These are phyloP conservation scores for Antrozous pallidus DNA, from an alignment of 2,797 vertebrate species.

Conservation along the genomic window DNA sequence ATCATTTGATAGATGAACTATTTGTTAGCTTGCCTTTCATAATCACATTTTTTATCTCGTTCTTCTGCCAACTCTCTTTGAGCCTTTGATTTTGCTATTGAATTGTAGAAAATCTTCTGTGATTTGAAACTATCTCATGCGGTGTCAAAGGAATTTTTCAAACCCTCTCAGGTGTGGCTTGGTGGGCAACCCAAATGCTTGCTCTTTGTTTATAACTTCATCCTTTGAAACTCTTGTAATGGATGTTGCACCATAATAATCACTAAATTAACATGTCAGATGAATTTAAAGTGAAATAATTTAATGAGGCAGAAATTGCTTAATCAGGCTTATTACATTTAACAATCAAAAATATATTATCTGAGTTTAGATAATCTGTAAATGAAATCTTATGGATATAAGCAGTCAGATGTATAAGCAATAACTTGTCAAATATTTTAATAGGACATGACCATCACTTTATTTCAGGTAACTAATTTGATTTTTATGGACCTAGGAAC, in stretches of 20 bases:
- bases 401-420: not conserved
- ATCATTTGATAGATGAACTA: constrained; percentile 23
- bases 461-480: not conserved
- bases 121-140: constrained; percentile 49
- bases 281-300: constrained; percentile 36
- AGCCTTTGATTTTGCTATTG: constrained; percentile 50
- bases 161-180: constrained; percentile 22
- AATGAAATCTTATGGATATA: not conserved
- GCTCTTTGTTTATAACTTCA: constrained; percentile 26
- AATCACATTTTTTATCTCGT: constrained; percentile 33
- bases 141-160: not conserved
- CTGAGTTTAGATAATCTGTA: constrained; percentile 17
- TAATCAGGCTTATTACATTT: constrained; percentile 14
- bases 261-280: constrained; percentile 17
- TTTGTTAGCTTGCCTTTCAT: constrained; percentile 38
- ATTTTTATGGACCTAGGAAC: not conserved
- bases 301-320: not conserved
- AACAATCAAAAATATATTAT: constrained; percentile 33
- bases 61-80: constrained; percentile 11
- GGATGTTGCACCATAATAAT: constrained; percentile 31
- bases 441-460: not conserved
- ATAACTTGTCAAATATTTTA: not conserved
- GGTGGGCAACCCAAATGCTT: constrained; percentile 32
- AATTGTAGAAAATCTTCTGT: constrained; percentile 49
- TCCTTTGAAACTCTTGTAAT: constrained; percentile 10